Evolutionary conservation across 2,113 vertebrate genomes (phyloP), one percentile per base, ranked within the genome.

Genomic region (Zootoca vivipara): DNA sequence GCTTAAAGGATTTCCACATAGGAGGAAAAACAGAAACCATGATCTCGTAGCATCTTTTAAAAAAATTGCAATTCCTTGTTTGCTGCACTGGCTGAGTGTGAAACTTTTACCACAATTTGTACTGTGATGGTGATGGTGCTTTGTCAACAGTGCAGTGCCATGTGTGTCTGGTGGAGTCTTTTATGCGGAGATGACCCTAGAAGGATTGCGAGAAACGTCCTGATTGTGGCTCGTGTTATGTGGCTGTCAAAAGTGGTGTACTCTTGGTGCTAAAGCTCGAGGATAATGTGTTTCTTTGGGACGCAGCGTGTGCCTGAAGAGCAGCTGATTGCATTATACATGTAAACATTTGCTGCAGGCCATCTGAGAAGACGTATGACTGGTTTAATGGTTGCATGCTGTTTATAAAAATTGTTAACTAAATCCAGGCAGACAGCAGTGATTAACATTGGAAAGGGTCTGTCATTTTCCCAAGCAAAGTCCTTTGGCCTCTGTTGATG

Each of bases 321-420:
- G 77, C 73, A 87, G 64, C 16, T 65, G 74, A 62, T n/a, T 69
- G 83, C 24, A 24, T 26, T 5, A 42, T 65, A 86, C 12, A 46
- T 86, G 85, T 92, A 78, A 91, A 87, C 85, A 24, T 78, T 22
- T 65, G 28, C 74, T 64, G 24, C 83, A 82, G 42, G 84, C 84
- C 62, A 77, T 24, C 5, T 5, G 75, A 2, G 10, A 73, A 90
- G 90, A 89, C 7, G 7, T 78, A 87, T 22, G 84, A 12, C 7
- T 62, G 78, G 20, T 85, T 74, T 78, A 80, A 52, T 22, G 0
- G 86, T 72, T 86, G 88, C 13, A 46, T 90, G 86, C 87, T 90
- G 87, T 93, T 95, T 91, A 88, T 87, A 83, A 92, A 92, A 83
- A 56, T 82, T n/a, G 70, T 82, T 82, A 88, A 58, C 79, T 30